Base-by-base conservation (phyloP, 2,888 invertebrate genomes). In the Portevinia maculata region DNA sequence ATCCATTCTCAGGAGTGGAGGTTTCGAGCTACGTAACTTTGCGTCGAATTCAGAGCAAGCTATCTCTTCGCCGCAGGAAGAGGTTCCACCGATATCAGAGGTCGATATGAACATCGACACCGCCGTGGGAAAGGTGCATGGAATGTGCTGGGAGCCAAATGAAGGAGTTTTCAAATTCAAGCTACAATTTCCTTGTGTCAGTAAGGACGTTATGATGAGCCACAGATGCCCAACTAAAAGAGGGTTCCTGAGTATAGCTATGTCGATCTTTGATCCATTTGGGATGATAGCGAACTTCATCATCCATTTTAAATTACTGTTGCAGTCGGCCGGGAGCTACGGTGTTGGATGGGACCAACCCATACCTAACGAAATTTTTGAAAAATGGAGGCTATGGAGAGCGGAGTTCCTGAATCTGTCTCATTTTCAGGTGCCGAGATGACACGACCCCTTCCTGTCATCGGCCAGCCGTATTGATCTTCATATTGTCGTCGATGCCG, bases 181-280 rank as follows among this genome's bases (percentile, higher is more conserved):
- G n/a, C 19, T 59, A 2, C 28, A 17, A 0, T 30, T 59, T 44
- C 30, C 59, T 4, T 30, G 59, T 0, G 59, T 41, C 5, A 41
- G 7, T 11, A 15, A 44, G 34, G 41, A 59, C 19, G 44, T 41
- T n/a, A 30, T 59, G 59, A 24, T 30, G n/a, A n/a, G 2, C 11
- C 2, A 28, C 24, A 41, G 30, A 30, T 57, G 21, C 11, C 57
- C 57, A 3, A 57, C 57, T 0, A 57, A 57, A 44, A 41, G 41
- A 30, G 57, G 28, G 15, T 57, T 57, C 11, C 15, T 57, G 1
- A 41, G 57, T 15, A 21, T 59, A 30, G 17, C 30, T 1, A 59
- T 44, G 41, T 59, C 59, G 5, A 13, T 59, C n/a, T 59, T 59
- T 17, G 41, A 57, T 41, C 41, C 39, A 3, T 57, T 34, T 15